phyloP scores from a whole-genome alignment of 1,140 invertebrate species.

The Ips typographus region DNA sequence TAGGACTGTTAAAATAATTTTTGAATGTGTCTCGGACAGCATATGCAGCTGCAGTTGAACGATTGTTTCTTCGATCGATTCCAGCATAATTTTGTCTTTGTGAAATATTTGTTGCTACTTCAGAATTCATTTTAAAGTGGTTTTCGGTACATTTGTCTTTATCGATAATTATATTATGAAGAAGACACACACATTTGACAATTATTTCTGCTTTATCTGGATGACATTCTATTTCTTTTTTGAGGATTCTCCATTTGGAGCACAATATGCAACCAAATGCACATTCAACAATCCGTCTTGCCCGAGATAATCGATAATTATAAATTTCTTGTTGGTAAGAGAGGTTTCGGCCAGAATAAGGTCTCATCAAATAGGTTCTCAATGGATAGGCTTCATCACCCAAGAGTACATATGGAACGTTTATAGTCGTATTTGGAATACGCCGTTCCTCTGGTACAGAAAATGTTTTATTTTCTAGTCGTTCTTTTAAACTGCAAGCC shows the following conservation, averaged over 20 bases:
- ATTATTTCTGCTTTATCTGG: slow-evolving; percentile 31
- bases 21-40: slow-evolving; percentile 18
- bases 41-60: slow-evolving; percentile 5
- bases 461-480: slow-evolving; percentile 13
- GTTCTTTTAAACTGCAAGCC: slow-evolving; percentile 24
- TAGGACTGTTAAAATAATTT: slow-evolving; percentile 14
- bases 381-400: slow-evolving; percentile 46
- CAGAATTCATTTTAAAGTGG: slow-evolving; percentile 1
- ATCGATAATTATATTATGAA: slow-evolving; percentile 31
- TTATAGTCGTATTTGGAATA: slow-evolving; percentile 9
- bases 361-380: slow-evolving; percentile 43
- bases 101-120: neutral
- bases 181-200: slow-evolving; percentile 25
- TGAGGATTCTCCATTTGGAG: slow-evolving; percentile 45
- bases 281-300: slow-evolving; percentile 10
- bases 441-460: slow-evolving; percentile 11
- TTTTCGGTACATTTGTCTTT: slow-evolving; percentile 3
- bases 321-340: slow-evolving; percentile 47
- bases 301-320: slow-evolving; percentile 51
- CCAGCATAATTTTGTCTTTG: neutral
- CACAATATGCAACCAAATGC: slow-evolving; percentile 32
- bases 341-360: slow-evolving; percentile 41
- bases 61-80: slow-evolving; percentile 3
- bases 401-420: slow-evolving; percentile 41
- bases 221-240: slow-evolving; percentile 37